phyloP scores from a whole-genome alignment of 2,888 invertebrate genomes.

The Cataglyphis altisquamis region DNA sequence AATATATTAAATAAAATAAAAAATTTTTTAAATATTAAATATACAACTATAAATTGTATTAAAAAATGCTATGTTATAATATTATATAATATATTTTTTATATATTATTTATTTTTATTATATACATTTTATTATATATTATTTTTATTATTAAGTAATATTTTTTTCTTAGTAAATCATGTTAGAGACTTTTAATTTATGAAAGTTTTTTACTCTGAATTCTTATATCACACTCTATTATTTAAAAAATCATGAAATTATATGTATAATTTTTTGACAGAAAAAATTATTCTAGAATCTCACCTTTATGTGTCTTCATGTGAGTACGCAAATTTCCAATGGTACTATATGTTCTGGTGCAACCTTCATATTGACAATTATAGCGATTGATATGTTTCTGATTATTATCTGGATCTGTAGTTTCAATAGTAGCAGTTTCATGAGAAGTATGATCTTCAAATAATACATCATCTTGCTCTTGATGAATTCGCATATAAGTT shows the following conservation, averaged over 20 bases:
- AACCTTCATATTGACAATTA: constrained; percentile 95
- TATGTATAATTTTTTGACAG: not conserved
- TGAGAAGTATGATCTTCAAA: constrained; percentile 88
- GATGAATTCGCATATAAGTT: constrained; percentile 91
- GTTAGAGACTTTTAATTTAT: constrained; percentile 12
- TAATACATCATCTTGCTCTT: constrained; percentile 89
- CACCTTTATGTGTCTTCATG: constrained; percentile 98
- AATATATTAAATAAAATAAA: constrained; percentile 7
- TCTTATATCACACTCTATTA: constrained; percentile 17
- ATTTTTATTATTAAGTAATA: constrained; percentile 10
- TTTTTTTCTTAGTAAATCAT: constrained; percentile 11
- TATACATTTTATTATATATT: not conserved
- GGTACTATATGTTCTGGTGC: constrained; percentile 96
- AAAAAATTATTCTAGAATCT: constrained; percentile 59
- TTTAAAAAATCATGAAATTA: constrained; percentile 20
- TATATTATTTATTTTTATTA: not conserved
- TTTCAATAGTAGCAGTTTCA: constrained; percentile 90
- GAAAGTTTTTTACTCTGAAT: constrained; percentile 12
- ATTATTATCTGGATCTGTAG: constrained; percentile 88
- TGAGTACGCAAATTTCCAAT: constrained; percentile 97
- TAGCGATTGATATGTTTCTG: constrained; percentile 90
- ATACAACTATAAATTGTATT: not conserved
- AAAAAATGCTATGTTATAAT: constrained; percentile 9
- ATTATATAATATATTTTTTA: constrained; percentile 6
- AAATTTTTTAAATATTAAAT: constrained; percentile 24